Conservation (phyloP, 2,113 vertebrate species). For the Perognathus longimembris region DNA sequence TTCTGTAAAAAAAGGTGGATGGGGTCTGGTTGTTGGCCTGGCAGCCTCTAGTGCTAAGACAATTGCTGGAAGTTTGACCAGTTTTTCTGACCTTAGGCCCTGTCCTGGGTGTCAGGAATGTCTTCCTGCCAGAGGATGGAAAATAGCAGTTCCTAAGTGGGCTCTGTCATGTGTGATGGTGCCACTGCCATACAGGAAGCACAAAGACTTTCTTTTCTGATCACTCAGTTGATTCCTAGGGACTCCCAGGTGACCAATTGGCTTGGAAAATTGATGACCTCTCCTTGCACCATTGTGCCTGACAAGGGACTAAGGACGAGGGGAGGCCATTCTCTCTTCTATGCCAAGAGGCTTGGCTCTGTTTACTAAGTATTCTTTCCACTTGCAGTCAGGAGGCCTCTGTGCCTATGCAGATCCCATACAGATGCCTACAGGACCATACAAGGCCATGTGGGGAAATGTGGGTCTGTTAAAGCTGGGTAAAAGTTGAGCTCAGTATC, state of each 20-base stretch:
- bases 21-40: not conserved
- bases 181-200: not conserved
- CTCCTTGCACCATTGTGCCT: not conserved
- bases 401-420: not conserved
- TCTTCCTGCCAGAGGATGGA: not conserved
- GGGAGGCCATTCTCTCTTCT: not conserved
- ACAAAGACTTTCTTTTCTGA: not conserved
- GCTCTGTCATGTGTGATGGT: not conserved
- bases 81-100: not conserved
- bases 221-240: not conserved
- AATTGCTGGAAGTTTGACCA: not conserved
- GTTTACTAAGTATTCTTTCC: not conserved
- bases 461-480: not conserved
- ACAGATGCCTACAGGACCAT: not conserved
- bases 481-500: not conserved
- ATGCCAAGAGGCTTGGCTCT: not conserved
- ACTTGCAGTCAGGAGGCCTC: not conserved
- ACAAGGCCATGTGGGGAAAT: not conserved
- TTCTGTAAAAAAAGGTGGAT: not conserved
- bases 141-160: not conserved
- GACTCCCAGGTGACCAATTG: not conserved
- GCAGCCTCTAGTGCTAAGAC: not conserved
- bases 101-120: not conserved
- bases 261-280: not conserved
- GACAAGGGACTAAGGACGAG: not conserved